Evolutionary conservation across 2,113 vertebrate genomes (phyloP), one percentile per base, ranked within the genome.

Genomic region (Stictonetta naevosa): DNA sequence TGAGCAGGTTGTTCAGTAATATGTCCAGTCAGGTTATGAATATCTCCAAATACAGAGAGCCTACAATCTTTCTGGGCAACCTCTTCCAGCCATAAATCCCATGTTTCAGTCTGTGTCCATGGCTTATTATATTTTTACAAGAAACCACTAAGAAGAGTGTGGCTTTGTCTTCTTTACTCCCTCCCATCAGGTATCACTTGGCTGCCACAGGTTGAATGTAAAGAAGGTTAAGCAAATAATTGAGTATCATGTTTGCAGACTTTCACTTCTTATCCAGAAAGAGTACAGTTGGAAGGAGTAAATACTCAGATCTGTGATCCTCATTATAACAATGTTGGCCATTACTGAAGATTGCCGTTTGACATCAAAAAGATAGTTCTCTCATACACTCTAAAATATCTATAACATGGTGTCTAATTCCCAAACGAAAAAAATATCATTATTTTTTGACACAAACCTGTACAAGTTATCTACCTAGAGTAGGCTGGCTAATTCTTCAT

Each of bases 401-500:
- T 94, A 28, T 26, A 86, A 67, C 13, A 88, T 88, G 40, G 50
- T 55, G 58, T 74, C 64, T 83, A 59, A 94, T 91, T 83, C n/a
- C 52, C 58, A 94, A 90, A 60, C 9, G 10, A 78, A 74, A 90
- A 83, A 5, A 91, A 40, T 52, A 44, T 25, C 2, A 19, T 66
- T 74, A 13, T 75, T 86, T 93, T 76, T 86, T 67, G 25, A 88
- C 34, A 82, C 25, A 91, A 81, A 58, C 38, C 8, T 76, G 4
- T 53, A 53, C 1, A 5, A 93, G 84, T 79, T 83, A 60, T 48
- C 23, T 88, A 59, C 86, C 50, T 88, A 84, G 29, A 83, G 93
- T 31, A 69, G 33, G 13, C 40, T 78, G 63, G 5, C 14, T 77
- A 89, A 60, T 90, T 36, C 15, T 64, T 90, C 71, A 52, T 91